These are phyloP conservation scores for Macrophya alboannulata DNA, from an alignment of 2,888 invertebrate species.

Conservation along the genomic window DNA sequence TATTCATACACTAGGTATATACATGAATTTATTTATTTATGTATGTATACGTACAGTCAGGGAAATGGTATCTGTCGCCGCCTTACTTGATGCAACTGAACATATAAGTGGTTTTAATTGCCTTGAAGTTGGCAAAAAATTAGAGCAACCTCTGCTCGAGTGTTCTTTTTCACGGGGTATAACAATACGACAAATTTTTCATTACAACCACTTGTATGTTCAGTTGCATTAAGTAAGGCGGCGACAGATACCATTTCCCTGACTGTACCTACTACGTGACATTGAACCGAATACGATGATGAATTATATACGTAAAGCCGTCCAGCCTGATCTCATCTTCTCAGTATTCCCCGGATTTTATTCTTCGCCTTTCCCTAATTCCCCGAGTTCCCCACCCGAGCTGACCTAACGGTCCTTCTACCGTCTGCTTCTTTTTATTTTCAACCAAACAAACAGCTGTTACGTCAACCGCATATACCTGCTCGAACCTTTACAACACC, in stretches of 20 bases:
- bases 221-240: too few relatives aligned
- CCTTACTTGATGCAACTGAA: too few relatives aligned
- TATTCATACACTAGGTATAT: too few relatives aligned
- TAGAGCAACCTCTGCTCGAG: too few relatives aligned
- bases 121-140: too few relatives aligned
- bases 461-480: slow-evolving; percentile 43
- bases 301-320: background rate
- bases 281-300: background rate
- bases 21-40: too few relatives aligned
- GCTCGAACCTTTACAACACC: slow-evolving; percentile 8
- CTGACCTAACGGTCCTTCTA: slow-evolving; percentile 42
- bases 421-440: background rate
- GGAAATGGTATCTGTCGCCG: too few relatives aligned
- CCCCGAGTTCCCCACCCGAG: background rate
- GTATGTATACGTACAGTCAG: background rate
- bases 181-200: too few relatives aligned
- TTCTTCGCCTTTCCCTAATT: slow-evolving; percentile 11
- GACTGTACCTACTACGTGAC: background rate
- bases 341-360: background rate
- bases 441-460: slow-evolving; percentile 39
- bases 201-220: too few relatives aligned
- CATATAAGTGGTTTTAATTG: too few relatives aligned
- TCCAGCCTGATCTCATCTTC: background rate
- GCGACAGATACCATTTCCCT: too few relatives aligned
- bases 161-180: too few relatives aligned